Conservation (phyloP, 2,888 invertebrate species). For the Leptinotarsa peninsularis region DNA sequence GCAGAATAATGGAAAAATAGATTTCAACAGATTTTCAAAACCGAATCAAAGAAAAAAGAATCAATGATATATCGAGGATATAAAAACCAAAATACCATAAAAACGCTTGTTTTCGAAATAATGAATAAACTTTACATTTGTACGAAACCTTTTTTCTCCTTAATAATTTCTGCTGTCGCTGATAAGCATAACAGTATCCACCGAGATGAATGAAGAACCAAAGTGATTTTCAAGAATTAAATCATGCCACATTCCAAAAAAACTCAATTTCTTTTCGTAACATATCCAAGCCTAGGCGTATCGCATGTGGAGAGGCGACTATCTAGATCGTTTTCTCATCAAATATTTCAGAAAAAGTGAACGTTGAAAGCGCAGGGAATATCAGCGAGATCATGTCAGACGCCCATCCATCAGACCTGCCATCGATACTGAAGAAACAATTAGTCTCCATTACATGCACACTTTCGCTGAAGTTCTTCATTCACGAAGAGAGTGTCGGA, state of each 20-base stretch:
- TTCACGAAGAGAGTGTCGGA: constrained; percentile 3
- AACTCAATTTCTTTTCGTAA: not conserved
- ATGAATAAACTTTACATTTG: no score
- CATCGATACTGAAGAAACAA: constrained; percentile 50
- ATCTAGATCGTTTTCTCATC: not conserved
- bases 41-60: no score
- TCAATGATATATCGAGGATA: no score
- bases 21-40: no score
- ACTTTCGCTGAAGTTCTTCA: constrained; percentile 36
- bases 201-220: no score
- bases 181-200: no score
- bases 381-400: constrained; percentile 44
- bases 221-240: not conserved
- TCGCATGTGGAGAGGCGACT: constrained; percentile 4
- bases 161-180: no score
- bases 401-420: constrained; percentile 53
- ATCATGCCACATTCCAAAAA: not conserved
- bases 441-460: constrained; percentile 55
- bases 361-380: constrained; percentile 18
- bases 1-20: no score
- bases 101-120: no score
- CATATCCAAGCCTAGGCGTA: not conserved
- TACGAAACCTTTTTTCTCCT: no score
- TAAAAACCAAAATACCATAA: no score
- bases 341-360: constrained; percentile 5